These are phyloP conservation scores for Phasianus colchicus DNA, from an alignment of 2,113 vertebrate genomes.

Conservation along the genomic window DNA sequence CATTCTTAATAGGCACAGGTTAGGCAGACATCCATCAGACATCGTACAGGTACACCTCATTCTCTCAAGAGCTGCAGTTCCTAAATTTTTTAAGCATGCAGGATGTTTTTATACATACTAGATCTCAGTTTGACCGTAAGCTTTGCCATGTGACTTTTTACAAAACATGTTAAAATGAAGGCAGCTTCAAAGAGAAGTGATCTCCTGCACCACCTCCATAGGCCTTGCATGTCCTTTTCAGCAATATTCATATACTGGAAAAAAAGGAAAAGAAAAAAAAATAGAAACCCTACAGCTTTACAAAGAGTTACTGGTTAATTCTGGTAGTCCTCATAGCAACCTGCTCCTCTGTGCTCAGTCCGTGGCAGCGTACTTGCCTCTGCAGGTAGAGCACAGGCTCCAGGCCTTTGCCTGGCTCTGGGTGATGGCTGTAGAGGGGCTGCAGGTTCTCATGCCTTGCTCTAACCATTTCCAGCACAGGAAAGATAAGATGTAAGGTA, in stretches of 20 bases:
- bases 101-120: neutral
- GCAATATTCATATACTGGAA: no score
- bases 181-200: neutral
- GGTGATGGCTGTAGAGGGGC: rapidly evolving
- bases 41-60: neutral
- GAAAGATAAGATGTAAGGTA: neutral
- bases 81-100: neutral
- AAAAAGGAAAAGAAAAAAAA: no score
- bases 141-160: neutral
- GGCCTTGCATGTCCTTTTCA: neutral
- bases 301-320: neutral
- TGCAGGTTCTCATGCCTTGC: neutral
- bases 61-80: neutral
- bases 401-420: neutral
- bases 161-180: neutral
- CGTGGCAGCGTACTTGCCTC: neutral
- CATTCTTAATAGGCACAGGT: neutral
- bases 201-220: neutral
- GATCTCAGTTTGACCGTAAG: neutral
- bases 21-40: neutral
- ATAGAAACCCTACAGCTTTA: neutral
- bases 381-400: neutral
- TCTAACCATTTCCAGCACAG: neutral
- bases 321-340: neutral
- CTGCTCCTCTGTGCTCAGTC: neutral